Base-by-base conservation (phyloP, 2,888 invertebrate genomes). In the Hypolimnas misippus region DNA sequence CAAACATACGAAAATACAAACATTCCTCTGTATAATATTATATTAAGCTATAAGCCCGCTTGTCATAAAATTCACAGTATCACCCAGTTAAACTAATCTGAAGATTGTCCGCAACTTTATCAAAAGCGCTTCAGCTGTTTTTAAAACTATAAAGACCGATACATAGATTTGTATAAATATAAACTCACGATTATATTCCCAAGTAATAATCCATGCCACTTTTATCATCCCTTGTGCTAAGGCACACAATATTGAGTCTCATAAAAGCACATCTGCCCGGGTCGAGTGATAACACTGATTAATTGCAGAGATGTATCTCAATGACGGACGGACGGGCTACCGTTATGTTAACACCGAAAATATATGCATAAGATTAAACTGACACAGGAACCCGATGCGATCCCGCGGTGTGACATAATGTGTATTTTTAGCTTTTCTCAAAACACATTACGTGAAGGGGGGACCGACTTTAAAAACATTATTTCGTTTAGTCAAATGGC, bases 251-350 rank as follows among this genome's bases (percentile, higher is more conserved):
- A 55, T 57, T 35, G 56, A 40, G 57, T 25, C 55, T 42, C 59
- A 55, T 62, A 57, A 57, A 57, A 53, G 56, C 56, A 50, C 59
- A 59, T 65, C 61, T 61, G 55, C 59, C 61, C 40, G 31, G 49
- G 49, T 49, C 49, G 19, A 21, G 21, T 78, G 75, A 79, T 81
- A 81, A 81, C 77, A 71, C 74, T 84, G 85, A 90, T 89, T 88
- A 89, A 89, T 89, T 82, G 81, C 81, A 73, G 73, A 82, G 89
- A 90, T 90, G 85, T 78, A 86, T 86, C 86, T 84, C 72, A 70
- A 70, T 73, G 77, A 78, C 74, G 65, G 75, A 79, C 81, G 80
- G 80, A 75, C 71, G 46, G 38, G 73, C 86, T 82, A 82, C 82
- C 80, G 82, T 83, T 76, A 74, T 74, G 71, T 76, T 79, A 68